Base-by-base conservation (phyloP, 2,888 invertebrate genomes). In the Flexamia atlantica region DNA sequence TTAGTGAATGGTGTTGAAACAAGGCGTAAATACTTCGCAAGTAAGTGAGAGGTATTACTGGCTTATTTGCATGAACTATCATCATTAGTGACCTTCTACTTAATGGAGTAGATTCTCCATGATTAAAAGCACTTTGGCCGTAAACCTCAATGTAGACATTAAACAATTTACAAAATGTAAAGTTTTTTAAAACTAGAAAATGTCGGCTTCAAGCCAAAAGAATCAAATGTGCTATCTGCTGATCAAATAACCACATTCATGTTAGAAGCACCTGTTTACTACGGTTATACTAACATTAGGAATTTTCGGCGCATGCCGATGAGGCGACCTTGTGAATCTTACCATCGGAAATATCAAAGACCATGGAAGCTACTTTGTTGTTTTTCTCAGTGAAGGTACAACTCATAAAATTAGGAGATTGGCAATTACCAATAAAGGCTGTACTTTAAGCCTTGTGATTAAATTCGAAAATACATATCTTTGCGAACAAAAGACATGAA, bases 181-280 rank as follows among this genome's bases (percentile, higher is more conserved):
- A 17, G 28, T 20, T 72, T 82, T n/a, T 50, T 72, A n/a, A 82
- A 82, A 30, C 0, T 9, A 30, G 0, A 32, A 9, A 70, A 46
- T 72, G 10, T 72, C 10, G 82, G 82, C 40, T 82, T 64, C 20
- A 42, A 25, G 50, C 50, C 70, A n/a, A 82, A 82, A 70, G 70
- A 82, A 30, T 70, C 82, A 2, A 82, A 70, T 46, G 70, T 82
- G 17, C 68, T 82, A 42, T 64, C 70, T 2, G 30, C 42, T 30
- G 32, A 70, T 12, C 60, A 70, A 46, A 20, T 82, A 28, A 70
- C 50, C 1, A 2, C 72, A 23, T 82, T 82, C 57, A 50, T 82
- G 70, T n/a, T 72, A 12, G 23, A 30, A 5, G 72, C 74, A 30
- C 74, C 28, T 46, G 46, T 12, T 46, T 9, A 46, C 46, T 46